Percentiles rank a stretch among this genome's conserved stretches.
Evolutionary conservation across 2,113 vertebrate species (phyloP).

Genomic region (Capreolus pygargus): DNA sequence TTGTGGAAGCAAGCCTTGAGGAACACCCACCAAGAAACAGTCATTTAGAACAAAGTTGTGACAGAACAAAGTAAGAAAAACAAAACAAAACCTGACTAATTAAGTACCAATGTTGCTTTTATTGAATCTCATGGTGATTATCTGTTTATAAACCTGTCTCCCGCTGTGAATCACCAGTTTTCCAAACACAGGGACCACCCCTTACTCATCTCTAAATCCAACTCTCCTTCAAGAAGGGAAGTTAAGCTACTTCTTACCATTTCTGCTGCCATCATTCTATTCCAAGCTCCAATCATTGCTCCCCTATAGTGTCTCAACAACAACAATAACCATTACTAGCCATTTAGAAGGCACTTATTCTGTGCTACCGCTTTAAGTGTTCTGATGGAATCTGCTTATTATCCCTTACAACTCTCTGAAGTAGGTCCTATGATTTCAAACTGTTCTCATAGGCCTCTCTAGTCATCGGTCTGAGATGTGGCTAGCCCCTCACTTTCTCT

Average conservation of each 20-base stretch:
- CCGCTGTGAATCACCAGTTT: not conserved
- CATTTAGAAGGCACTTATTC: not conserved
- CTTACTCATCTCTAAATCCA: not conserved
- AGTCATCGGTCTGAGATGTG: not conserved
- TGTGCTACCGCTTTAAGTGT: not conserved
- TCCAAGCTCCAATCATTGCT: not conserved
- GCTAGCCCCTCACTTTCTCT: not conserved
- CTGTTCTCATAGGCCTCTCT: not conserved
- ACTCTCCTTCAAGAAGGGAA: not conserved
- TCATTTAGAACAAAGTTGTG: slow-evolving; percentile 56
- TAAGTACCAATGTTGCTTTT: slow-evolving; percentile 40
- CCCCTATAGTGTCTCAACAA: not conserved
- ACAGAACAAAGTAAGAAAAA: slow-evolving; percentile 57
- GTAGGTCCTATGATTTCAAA: slow-evolving; percentile 3
- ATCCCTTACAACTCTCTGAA: not conserved
- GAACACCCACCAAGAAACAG: slow-evolving; percentile 62
- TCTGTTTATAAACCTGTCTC: slow-evolving; percentile 44
- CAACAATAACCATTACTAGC: not conserved
- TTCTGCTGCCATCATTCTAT: not conserved
- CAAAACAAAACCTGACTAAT: not conserved
- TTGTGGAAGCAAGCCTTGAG: slow-evolving; percentile 10
- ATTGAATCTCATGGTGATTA: slow-evolving; percentile 33
- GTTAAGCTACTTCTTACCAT: not conserved
- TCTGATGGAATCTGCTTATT: not conserved
- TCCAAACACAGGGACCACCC: slow-evolving; percentile 20